Conservation (phyloP, 1,140 invertebrate genomes). For the Linepithema humile region DNA sequence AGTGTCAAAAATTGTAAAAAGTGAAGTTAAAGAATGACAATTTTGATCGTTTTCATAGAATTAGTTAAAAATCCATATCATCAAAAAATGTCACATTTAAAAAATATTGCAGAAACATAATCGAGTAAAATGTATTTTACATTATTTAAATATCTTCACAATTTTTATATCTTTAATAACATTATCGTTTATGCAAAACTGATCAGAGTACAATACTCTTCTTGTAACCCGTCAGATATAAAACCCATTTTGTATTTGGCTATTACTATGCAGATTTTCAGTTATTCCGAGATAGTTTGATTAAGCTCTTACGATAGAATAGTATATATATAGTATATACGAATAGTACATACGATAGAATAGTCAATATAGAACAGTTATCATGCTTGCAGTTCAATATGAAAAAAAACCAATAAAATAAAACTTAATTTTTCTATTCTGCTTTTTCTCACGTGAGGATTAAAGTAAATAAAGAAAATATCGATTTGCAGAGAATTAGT, state of each 20-base stretch:
- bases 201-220: not conserved
- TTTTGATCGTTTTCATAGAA: too few relatives aligned
- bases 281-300: not conserved
- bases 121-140: not conserved
- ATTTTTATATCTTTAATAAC: not conserved
- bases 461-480: conserved; percentile 51
- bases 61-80: too few relatives aligned
- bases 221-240: not conserved
- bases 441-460: not conserved
- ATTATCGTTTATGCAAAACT: not conserved
- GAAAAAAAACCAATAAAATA: not conserved
- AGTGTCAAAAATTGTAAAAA: too few relatives aligned
- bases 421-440: conserved; percentile 30
- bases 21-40: too few relatives aligned
- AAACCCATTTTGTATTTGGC: not conserved
- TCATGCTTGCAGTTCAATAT: not conserved
- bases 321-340: too few relatives aligned
- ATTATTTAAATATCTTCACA: not conserved
- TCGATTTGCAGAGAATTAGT: conserved; percentile 24
- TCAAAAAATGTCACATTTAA: not conserved
- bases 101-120: not conserved
- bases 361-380: conserved; percentile 12
- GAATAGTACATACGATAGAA: too few relatives aligned
- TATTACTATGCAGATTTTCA: conserved; percentile 47
- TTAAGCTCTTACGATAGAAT: not conserved